These are phyloP conservation scores for Rotaria sp. DNA, from an alignment of 2,888 invertebrate species.

Conservation along the genomic window DNA sequence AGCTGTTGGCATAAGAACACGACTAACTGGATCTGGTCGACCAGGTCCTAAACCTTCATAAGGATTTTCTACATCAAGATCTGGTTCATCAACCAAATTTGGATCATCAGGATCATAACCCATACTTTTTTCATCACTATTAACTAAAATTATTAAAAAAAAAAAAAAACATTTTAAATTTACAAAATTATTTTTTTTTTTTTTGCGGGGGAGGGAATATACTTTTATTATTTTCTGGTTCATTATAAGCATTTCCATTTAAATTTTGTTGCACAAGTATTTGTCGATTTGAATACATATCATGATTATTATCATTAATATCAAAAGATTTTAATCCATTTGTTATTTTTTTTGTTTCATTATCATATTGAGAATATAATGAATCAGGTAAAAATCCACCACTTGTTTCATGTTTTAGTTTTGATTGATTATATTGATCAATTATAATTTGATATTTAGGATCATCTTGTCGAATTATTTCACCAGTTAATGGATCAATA, in stretches of 20 bases:
- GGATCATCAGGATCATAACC: conserved; percentile 40
- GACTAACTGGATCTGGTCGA: neutral
- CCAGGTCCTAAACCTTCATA: conserved; percentile 28
- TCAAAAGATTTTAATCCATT: neutral
- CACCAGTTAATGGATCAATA: conserved; percentile 37
- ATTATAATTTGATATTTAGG: neutral
- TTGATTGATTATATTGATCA: neutral
- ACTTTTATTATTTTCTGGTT: conserved; percentile 30
- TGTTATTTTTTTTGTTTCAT: neutral
- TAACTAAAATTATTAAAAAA: neutral
- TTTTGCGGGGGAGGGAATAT: neutral
- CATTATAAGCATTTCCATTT: conserved; percentile 8
- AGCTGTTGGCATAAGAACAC: neutral
- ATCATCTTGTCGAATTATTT: conserved; percentile 32
- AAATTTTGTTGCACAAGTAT: neutral
- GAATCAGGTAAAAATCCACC: neutral
- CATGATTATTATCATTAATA: neutral
- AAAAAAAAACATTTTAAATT: neutral
- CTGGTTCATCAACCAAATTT: conserved; percentile 38
- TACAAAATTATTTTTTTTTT: no score
- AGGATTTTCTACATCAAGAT: conserved; percentile 31
- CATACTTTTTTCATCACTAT: conserved; percentile 36
- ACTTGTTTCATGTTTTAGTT: neutral
- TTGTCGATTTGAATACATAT: neutral
- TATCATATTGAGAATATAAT: neutral